Percentiles rank a stretch among this genome's conserved stretches.
Evolutionary conservation across 2,888 invertebrate genomes (phyloP).

Genomic region (Troilus luridus): DNA sequence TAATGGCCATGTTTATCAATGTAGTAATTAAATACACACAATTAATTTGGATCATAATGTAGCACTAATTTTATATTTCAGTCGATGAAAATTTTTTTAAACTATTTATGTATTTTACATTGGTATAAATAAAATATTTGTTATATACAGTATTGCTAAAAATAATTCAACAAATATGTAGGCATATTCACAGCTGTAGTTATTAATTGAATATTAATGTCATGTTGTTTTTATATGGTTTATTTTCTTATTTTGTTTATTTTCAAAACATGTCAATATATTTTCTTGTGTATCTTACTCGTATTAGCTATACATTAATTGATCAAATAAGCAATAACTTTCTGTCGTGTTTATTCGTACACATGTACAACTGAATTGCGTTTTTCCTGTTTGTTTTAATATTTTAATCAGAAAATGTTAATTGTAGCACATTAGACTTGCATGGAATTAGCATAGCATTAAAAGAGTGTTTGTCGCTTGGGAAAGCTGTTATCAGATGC

Average conservation of each 20-base stretch:
- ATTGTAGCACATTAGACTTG: constrained; percentile 43
- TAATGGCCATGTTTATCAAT: neutral
- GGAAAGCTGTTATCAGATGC: constrained; percentile 32
- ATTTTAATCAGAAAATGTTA: constrained; percentile 48
- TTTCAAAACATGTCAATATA: neutral
- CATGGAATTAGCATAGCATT: constrained; percentile 25
- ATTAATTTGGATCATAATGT: neutral
- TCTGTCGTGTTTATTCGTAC: neutral
- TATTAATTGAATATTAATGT: neutral
- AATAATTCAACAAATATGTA: too few species aligned
- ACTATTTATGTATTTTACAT: neutral
- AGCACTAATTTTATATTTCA: neutral
- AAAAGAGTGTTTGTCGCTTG: constrained; percentile 14
- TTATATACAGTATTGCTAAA: too few species aligned
- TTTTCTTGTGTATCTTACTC: neutral
- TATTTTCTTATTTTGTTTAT: neutral
- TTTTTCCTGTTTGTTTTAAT: constrained; percentile 14
- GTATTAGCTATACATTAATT: neutral
- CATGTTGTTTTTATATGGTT: neutral
- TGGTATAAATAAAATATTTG: too few species aligned
- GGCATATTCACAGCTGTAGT: too few species aligned
- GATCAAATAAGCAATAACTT: neutral
- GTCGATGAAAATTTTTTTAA: neutral
- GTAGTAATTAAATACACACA: neutral
- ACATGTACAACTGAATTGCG: constrained; percentile 7